Base-by-base conservation (phyloP, 2,888 invertebrate genomes). In the Embidobia sp. region DNA sequence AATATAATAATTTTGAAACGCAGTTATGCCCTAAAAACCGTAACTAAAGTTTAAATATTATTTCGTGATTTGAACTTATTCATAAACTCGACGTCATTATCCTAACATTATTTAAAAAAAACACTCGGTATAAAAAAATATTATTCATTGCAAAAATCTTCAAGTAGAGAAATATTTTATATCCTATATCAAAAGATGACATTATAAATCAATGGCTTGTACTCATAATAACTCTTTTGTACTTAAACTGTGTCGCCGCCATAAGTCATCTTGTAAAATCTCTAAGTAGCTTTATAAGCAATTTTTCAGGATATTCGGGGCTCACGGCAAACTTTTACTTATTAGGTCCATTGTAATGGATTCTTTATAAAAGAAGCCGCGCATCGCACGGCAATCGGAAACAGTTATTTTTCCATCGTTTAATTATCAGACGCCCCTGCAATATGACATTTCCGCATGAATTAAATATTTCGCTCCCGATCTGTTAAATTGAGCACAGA, bases 291-390 rank as follows among this genome's bases (percentile, higher is more conserved):
- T 67, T 67, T 57, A 44, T 67, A 48, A 55, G 67, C 67, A 57
- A 67, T 67, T 67, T 67, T 55, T 67, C 55, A 67, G 48, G 67
- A 55, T 55, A 55, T 57, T 48, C 67, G 40, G 37, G 37, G 55
- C 57, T 49, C 40, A 57, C 19, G 67, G 37, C 46, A 57, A 66
- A 57, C 42, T 57, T 57, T 59, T 59, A 51, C 42, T 42, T 69
- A 69, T 59, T 42, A 69, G 19, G 26, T 18, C 26, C 19, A 59
- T 69, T 59, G 59, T 69, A 59, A 57, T 57, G 57, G 49, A 49
- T 15, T 67, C 29, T 35, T 57, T 7, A 49, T 35, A 33, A 53
- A 26, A 44, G 44, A 19, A 10, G 16, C 27, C 13, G 16, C 6
- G 19, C 37, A 48, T 18, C 18, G 19, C 22, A 4, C 18, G 7